Evolutionary conservation across 2,888 invertebrate genomes (phyloP), one percentile per base, ranked within the genome.

Genomic region (Cryptosula pallasiana): DNA sequence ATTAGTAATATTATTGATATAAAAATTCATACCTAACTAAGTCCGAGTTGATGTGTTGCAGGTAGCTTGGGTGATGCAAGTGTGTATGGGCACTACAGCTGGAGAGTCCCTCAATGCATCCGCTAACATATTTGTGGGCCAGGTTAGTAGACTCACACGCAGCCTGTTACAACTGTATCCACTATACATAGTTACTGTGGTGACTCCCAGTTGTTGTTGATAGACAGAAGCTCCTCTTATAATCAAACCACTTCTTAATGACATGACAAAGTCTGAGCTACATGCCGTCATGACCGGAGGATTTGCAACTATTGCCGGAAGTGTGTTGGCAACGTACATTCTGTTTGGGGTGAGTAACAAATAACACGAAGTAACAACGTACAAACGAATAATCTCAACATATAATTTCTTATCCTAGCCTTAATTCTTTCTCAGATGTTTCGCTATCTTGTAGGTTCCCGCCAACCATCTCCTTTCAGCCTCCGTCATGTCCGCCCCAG

Each of bases 201-300:
- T n/a, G n/a, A n/a, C n/a, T n/a, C n/a, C n/a, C n/a, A n/a, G n/a
- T 20, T 45, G 20, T 45, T 45, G 57, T n/a, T 16, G 3, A 29
- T 63, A 63, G 93, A 91, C 92, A 0, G 98, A 98, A 87, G 92
- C 95, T 1, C 92, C 94, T 0, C 84, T 98, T 69, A 83, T 98
- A 72, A 90, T 98, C 72, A 90, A 91, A 79, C 95, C 96, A 0
- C 96, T 95, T 79, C 84, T 98, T 13, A 83, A 88, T n/a, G 85
- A 89, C 74, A 87, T 98, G 82, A 98, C 98, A 0, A 88, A 89
- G 35, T 96, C 95, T 0, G 98, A 98, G 86, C 85, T 98, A 0
- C 95, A 96, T 83, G 91, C 95, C 0, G 89, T 99, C 20, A 93
- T 97, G 93, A 90, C 93, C 0, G 92, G 93, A 0, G 97, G 97